Evolutionary conservation across 2,888 invertebrate species (phyloP).

Genomic region (Argyresthia albistria): DNA sequence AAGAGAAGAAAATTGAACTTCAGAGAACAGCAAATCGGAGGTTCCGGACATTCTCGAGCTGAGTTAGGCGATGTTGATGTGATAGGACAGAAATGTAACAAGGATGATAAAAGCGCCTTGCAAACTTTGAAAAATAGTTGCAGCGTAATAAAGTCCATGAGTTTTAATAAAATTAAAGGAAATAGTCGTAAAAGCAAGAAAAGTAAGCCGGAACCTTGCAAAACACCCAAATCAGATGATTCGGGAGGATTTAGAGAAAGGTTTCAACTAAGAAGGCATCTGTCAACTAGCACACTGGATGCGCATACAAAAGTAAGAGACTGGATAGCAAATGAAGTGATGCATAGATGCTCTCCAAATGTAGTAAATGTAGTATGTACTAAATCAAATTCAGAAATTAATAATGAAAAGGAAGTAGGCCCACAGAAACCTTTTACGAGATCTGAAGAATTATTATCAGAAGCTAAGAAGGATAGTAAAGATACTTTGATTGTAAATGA

Average conservation of each 20-base stretch:
- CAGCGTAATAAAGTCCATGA: slow-evolving; percentile 72
- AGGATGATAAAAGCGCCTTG: slow-evolving; percentile 56
- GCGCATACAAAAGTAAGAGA: slow-evolving; percentile 89
- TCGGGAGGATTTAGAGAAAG: slow-evolving; percentile 71
- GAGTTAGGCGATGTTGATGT: slow-evolving; percentile 62
- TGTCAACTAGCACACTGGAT: slow-evolving; percentile 86
- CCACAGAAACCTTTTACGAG: slow-evolving; percentile 47
- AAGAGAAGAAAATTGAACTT: slow-evolving; percentile 74
- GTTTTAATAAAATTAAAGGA: slow-evolving; percentile 60
- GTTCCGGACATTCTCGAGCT: slow-evolving; percentile 59
- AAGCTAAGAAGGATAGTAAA: slow-evolving; percentile 33
- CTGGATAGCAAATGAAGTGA: slow-evolving; percentile 88
- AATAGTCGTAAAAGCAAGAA: slow-evolving; percentile 65
- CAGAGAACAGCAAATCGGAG: slow-evolving; percentile 57
- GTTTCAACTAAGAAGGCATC: slow-evolving; percentile 78
- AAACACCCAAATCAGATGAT: slow-evolving; percentile 71
- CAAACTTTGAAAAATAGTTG: slow-evolving; percentile 67
- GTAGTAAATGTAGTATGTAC: too few species aligned
- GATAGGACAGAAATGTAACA: slow-evolving; percentile 56
- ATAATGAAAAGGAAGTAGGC: slow-evolving; percentile 34
- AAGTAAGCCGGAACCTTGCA: slow-evolving; percentile 62
- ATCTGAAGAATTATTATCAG: slow-evolving; percentile 58
- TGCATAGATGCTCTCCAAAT: slow-evolving; percentile 79
- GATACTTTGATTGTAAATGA: slow-evolving; percentile 26
- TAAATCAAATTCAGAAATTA: slow-evolving; percentile 56